Conservation (phyloP, 2,113 vertebrate genomes). For the Oryzias woworae region DNA sequence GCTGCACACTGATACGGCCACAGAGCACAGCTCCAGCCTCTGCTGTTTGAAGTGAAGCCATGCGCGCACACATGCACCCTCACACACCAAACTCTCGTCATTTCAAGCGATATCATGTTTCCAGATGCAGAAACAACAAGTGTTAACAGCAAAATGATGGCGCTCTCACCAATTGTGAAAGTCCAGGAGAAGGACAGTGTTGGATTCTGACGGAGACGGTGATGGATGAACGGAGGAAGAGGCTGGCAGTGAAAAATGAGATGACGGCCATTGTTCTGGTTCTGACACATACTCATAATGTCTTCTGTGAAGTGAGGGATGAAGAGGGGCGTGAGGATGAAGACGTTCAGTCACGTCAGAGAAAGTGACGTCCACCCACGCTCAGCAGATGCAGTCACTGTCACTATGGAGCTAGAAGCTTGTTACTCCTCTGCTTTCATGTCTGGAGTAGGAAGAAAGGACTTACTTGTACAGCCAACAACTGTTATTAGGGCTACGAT, state of each 20-base stretch:
- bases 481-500: too few relatives aligned
- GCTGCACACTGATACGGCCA: conserved; percentile 57
- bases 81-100: conserved; percentile 16
- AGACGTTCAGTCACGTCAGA: conserved; percentile 8
- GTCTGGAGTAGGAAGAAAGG: too few relatives aligned
- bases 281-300: conserved; percentile 54
- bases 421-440: too few relatives aligned
- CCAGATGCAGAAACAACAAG: conserved; percentile 10
- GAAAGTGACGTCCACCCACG: conserved; percentile 4
- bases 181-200: conserved; percentile 5
- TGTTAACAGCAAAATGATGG: conserved; percentile 14
- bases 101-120: conserved; percentile 15
- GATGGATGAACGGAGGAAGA: conserved; percentile 50
- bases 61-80: conserved; percentile 20
- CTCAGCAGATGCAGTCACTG: background rate
- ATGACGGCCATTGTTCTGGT: conserved; percentile 42
- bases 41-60: conserved; percentile 41
- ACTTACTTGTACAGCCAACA: too few relatives aligned
- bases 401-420: background rate
- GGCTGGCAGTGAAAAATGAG: conserved; percentile 64
- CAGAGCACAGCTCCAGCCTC: conserved; percentile 28
- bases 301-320: conserved; percentile 1
- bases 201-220: conserved; percentile 29
- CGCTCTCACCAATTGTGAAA: conserved; percentile 19
- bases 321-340: conserved; percentile 5